A percentile compares a stretch with the other conserved stretches of the same genome.
Conservation (phyloP, 2,797 vertebrate species). For the Coracias cyanogaster region DNA sequence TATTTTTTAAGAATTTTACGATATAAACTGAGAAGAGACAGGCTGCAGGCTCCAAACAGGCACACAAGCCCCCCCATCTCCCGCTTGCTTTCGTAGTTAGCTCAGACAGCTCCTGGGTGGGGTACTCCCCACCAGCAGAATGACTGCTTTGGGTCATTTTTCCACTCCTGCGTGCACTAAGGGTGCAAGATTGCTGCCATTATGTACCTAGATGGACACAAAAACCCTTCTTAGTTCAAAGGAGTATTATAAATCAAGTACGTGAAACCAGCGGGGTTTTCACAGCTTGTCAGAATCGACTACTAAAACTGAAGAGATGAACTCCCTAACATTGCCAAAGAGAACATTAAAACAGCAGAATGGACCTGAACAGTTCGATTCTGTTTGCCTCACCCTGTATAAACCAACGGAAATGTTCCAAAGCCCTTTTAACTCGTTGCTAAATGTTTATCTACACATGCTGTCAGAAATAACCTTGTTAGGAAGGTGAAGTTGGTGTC, state of each 20-base stretch:
- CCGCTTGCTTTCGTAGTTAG: slow-evolving; percentile 68
- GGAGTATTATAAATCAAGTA: slow-evolving; percentile 3
- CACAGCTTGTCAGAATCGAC: slow-evolving; percentile 59
- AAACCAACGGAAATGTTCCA: slow-evolving; percentile 72
- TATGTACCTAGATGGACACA: slow-evolving; percentile 78
- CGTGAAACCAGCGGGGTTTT: slow-evolving; percentile 41
- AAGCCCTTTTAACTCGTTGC: slow-evolving; percentile 77
- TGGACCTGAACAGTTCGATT: not conserved
- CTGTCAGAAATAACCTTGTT: slow-evolving; percentile 94
- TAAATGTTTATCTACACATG: slow-evolving; percentile 93
- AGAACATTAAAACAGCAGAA: slow-evolving; percentile 48
- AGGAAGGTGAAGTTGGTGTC: slow-evolving; percentile 91
- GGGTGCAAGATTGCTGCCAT: slow-evolving; percentile 75
- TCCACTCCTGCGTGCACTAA: slow-evolving; percentile 77
- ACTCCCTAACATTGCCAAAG: slow-evolving; percentile 17
- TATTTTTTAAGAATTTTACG: slow-evolving; percentile 6
- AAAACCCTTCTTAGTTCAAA: slow-evolving; percentile 77
- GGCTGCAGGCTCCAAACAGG: slow-evolving; percentile 62
- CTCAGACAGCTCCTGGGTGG: slow-evolving; percentile 74
- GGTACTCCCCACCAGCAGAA: slow-evolving; percentile 78
- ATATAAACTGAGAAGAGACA: slow-evolving; percentile 65
- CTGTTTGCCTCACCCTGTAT: slow-evolving; percentile 60
- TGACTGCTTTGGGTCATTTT: slow-evolving; percentile 75
- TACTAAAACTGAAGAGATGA: slow-evolving; percentile 36
- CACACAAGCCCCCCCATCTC: slow-evolving; percentile 66